phyloP scores from a whole-genome alignment of 2,797 vertebrate genomes.

The Gambelia wislizenii region DNA sequence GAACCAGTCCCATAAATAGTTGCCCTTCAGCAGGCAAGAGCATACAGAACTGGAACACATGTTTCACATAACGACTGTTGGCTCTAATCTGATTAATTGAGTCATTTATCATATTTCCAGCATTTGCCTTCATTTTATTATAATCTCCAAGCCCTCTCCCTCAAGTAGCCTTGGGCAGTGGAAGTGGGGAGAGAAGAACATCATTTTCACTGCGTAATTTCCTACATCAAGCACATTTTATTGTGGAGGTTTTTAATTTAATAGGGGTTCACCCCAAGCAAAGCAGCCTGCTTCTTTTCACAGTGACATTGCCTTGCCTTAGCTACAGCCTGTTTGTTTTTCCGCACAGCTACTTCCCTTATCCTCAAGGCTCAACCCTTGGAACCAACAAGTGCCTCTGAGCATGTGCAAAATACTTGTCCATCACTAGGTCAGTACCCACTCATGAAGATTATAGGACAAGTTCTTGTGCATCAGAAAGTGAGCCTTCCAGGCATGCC shows the following conservation, averaged over 20 bases:
- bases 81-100: conserved; percentile 64
- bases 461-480: background rate
- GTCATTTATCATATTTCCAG: conserved; percentile 68
- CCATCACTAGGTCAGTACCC: background rate
- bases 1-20: conserved; percentile 77
- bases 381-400: background rate
- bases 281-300: background rate
- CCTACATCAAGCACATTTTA: background rate
- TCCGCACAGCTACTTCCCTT: background rate
- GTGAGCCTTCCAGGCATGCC: background rate
- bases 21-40: conserved; percentile 51
- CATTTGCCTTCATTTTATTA: conserved; percentile 74
- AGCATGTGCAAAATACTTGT: background rate
- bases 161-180: conserved; percentile 47
- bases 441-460: background rate
- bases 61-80: conserved; percentile 67
- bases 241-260: background rate
- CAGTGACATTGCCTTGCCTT: background rate
- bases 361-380: background rate
- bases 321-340: background rate
- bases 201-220: conserved; percentile 29
- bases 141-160: conserved; percentile 51
- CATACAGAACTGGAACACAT: conserved; percentile 67
- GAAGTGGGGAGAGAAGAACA: background rate
- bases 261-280: background rate